These are phyloP conservation scores for Cantharis rufa DNA, from an alignment of 2,888 invertebrate species.

Conservation along the genomic window DNA sequence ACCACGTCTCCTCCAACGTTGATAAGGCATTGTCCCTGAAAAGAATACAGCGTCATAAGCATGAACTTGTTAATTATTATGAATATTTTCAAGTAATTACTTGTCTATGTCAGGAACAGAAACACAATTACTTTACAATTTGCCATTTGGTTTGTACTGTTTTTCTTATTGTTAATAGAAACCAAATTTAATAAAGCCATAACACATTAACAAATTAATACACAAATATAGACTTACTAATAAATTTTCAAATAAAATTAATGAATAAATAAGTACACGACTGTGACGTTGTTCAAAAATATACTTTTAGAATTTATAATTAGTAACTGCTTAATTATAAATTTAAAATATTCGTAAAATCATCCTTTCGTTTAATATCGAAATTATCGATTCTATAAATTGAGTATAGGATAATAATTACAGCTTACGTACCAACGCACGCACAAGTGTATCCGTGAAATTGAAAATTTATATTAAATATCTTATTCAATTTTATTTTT, in stretches of 20 bases:
- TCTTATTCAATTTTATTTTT: neutral
- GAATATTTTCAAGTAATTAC: slow-evolving; percentile 37
- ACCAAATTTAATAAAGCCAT: neutral
- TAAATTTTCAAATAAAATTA: neutral
- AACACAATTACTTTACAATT: slow-evolving; percentile 12
- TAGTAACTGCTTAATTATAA: neutral
- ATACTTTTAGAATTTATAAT: neutral
- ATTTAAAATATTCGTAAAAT: neutral
- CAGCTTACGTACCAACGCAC: neutral
- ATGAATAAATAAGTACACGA: neutral
- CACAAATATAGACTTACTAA: neutral
- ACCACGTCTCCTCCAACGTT: slow-evolving; percentile 96
- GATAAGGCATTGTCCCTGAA: slow-evolving; percentile 92
- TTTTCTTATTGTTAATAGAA: neutral
- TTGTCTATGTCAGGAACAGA: slow-evolving; percentile 29
- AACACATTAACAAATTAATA: neutral
- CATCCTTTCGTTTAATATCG: neutral
- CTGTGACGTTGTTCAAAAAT: neutral
- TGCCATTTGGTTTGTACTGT: slow-evolving; percentile 14
- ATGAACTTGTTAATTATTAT: slow-evolving; percentile 34
- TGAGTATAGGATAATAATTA: neutral
- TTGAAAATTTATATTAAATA: neutral
- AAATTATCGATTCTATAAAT: neutral
- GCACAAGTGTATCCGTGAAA: neutral
- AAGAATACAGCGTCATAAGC: slow-evolving; percentile 31